Percentiles rank a stretch among this genome's conserved stretches.
Evolutionary conservation across 2,888 invertebrate genomes (phyloP).

Genomic region (Fabriciana adippe): DNA sequence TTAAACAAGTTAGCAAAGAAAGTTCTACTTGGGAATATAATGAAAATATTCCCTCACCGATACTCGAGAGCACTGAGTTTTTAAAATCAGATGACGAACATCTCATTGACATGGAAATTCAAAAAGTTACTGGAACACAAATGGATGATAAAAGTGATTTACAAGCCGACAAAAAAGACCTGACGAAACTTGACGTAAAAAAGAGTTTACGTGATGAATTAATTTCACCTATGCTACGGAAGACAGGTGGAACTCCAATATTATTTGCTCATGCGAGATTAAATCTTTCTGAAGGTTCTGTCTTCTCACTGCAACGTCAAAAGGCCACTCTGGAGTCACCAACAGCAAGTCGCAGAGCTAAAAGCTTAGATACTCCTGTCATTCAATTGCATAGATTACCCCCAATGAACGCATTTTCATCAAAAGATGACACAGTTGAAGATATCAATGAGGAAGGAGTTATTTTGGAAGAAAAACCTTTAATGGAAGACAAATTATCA

Average conservation of each 20-base stretch:
- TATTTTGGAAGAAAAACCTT: slow-evolving; percentile 82
- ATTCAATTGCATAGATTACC: slow-evolving; percentile 90
- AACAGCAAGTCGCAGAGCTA: slow-evolving; percentile 88
- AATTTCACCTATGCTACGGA: slow-evolving; percentile 86
- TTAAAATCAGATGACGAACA: slow-evolving; percentile 83
- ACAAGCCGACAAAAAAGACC: slow-evolving; percentile 60
- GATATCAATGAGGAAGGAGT: slow-evolving; percentile 86
- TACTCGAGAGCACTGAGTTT: slow-evolving; percentile 83
- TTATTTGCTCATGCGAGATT: slow-evolving; percentile 90
- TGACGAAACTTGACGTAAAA: slow-evolving; percentile 61
- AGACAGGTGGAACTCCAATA: slow-evolving; percentile 88
- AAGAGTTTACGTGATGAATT: slow-evolving; percentile 85
- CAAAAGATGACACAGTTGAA: slow-evolving; percentile 93
- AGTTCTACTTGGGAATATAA: slow-evolving; percentile 84
- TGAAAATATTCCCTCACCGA: slow-evolving; percentile 85
- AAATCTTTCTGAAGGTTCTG: slow-evolving; percentile 92
- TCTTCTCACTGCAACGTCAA: slow-evolving; percentile 89
- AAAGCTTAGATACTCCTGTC: slow-evolving; percentile 92
- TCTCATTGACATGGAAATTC: slow-evolving; percentile 79
- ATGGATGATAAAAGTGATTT: slow-evolving; percentile 63
- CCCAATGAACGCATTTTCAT: slow-evolving; percentile 92
- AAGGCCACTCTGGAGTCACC: slow-evolving; percentile 89
- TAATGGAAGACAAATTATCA: slow-evolving; percentile 66
- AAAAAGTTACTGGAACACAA: slow-evolving; percentile 78
- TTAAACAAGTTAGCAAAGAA: slow-evolving; percentile 74